Percentiles rank a stretch among this genome's conserved stretches.
phyloP scores from a whole-genome alignment of 2,113 vertebrate genomes.

The Rhadina sibilatrix region DNA sequence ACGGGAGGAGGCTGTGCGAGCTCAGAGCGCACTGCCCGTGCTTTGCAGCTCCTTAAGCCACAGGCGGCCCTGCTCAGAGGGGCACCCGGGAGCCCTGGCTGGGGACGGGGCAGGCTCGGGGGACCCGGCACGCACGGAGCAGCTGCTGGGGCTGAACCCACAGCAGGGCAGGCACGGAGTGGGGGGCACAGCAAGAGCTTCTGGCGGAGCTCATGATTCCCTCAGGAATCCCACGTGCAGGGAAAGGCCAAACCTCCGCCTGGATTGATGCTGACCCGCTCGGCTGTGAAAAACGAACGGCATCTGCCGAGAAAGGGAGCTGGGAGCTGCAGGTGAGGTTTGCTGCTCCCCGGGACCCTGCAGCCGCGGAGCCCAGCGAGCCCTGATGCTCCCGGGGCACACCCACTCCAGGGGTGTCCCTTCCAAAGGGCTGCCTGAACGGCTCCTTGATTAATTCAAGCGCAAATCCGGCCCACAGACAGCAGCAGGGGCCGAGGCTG shows the following conservation, averaged over 20 bases:
- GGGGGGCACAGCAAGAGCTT: not conserved
- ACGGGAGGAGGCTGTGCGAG: too few relatives aligned
- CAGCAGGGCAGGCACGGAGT: not conserved
- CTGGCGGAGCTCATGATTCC: not conserved
- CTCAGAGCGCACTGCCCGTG: too few relatives aligned
- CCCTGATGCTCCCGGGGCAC: not conserved
- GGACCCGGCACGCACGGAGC: too few relatives aligned
- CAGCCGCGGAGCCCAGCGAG: not conserved
- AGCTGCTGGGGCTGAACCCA: rapidly evolving
- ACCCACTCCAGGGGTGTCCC: rapidly evolving
- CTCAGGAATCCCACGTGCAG: not conserved
- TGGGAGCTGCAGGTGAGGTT: not conserved
- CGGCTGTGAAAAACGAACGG: not conserved
- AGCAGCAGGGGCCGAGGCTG: rapidly evolving
- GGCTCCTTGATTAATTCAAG: not conserved
- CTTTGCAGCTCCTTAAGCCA: too few relatives aligned
- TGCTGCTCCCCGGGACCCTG: not conserved
- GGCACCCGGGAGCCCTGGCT: rapidly evolving
- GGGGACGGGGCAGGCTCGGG: rapidly evolving
- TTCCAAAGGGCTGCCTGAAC: not conserved
- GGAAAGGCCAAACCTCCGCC: not conserved
- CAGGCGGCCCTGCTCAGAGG: not conserved
- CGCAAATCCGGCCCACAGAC: not conserved
- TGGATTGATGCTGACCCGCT: not conserved
- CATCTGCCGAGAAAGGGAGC: not conserved